Conservation (phyloP, 2,797 vertebrate species). For the Typhlichthys subterraneus region DNA sequence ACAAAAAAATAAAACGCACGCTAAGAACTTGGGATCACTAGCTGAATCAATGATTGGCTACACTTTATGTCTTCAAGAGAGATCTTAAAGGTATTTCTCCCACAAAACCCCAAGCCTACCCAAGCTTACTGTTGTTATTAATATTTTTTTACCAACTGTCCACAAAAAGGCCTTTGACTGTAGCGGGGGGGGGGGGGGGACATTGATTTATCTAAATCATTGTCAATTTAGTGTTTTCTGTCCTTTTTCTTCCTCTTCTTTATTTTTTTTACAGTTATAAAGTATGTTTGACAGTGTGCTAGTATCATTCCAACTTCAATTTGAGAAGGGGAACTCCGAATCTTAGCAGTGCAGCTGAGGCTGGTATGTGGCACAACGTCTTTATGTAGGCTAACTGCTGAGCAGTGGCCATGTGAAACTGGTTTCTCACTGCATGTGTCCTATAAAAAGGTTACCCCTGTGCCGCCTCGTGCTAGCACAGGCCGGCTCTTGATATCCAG, state of each 20-base stretch:
- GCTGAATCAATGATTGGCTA: neutral
- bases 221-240: too few relatives aligned
- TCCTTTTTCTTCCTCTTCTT: too few relatives aligned
- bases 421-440: conserved; percentile 52
- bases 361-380: conserved; percentile 42
- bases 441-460: conserved; percentile 80
- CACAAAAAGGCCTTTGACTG: neutral
- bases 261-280: conserved; percentile 8
- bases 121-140: too few relatives aligned
- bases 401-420: conserved; percentile 39
- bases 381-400: conserved; percentile 55
- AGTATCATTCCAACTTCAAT: conserved; percentile 7
- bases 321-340: conserved; percentile 60
- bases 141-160: neutral
- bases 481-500: conserved; percentile 56
- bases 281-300: neutral
- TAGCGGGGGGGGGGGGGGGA: neutral
- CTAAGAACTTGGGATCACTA: too few relatives aligned
- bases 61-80: neutral
- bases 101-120: too few relatives aligned
- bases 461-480: conserved; percentile 38
- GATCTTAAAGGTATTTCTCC: neutral
- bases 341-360: conserved; percentile 15
- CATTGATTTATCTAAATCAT: too few relatives aligned
- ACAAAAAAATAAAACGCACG: conserved; percentile 7